phyloP scores from a whole-genome alignment of 2,797 vertebrate genomes.

The Propithecus perrieri region DNA sequence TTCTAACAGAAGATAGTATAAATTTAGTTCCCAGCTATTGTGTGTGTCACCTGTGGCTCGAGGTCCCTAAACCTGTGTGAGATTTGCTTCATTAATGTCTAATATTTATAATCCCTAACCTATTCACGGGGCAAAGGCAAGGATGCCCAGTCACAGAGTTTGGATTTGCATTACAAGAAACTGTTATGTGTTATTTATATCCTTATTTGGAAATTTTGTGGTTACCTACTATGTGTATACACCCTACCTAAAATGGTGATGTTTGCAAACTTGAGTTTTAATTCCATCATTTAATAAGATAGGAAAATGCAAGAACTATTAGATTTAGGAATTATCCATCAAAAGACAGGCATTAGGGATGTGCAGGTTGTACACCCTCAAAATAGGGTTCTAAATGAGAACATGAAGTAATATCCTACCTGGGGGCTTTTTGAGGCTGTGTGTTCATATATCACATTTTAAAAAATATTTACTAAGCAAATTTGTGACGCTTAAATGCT shows the following conservation, averaged over 20 bases:
- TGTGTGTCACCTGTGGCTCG: not conserved
- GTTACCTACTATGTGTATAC: too few species aligned
- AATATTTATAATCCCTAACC: not conserved
- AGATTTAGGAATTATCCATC: not conserved
- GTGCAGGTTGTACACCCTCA: not conserved
- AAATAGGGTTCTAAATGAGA: not conserved
- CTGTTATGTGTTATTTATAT: not conserved
- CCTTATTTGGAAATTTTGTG: not conserved
- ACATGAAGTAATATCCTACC: not conserved
- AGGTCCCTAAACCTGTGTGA: not conserved
- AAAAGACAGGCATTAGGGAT: not conserved
- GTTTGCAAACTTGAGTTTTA: not conserved
- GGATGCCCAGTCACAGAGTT: not conserved
- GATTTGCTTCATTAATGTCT: not conserved
- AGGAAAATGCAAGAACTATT: not conserved
- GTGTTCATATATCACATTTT: not conserved
- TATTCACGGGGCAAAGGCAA: not conserved
- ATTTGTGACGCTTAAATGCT: constrained; percentile 16
- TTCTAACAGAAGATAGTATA: not conserved
- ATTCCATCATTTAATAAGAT: not conserved
- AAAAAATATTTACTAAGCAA: not conserved
- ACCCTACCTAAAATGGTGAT: not conserved
- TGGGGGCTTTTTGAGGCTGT: not conserved
- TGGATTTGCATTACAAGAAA: not conserved
- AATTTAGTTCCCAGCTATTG: not conserved